These are phyloP conservation scores for Aphidius ervi DNA, from an alignment of 1,140 invertebrate species.

Conservation along the genomic window DNA sequence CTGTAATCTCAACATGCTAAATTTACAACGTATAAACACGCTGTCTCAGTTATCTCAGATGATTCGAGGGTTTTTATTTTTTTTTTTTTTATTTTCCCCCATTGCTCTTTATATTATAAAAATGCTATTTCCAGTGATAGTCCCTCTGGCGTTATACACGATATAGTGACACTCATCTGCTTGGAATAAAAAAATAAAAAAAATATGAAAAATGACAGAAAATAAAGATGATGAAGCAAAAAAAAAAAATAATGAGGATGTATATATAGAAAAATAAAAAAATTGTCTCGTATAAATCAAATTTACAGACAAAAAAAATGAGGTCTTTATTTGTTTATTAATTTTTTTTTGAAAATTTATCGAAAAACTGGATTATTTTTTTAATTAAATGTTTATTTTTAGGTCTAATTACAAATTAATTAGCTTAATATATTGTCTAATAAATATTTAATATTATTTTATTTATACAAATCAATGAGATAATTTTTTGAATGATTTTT, in stretches of 20 bases:
- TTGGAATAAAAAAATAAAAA: conserved; percentile 24
- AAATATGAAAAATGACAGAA: conserved; percentile 1
- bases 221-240: not conserved
- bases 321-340: too few species aligned
- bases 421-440: too few species aligned
- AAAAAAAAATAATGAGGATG: not conserved
- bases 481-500: too few species aligned
- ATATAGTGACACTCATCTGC: conserved; percentile 10
- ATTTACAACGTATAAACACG: conserved; percentile 38
- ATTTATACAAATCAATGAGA: too few species aligned
- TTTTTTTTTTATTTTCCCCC: not conserved
- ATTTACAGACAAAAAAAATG: too few species aligned
- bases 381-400: too few species aligned
- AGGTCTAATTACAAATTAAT: too few species aligned
- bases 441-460: too few species aligned
- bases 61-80: conserved; percentile 2
- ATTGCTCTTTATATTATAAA: conserved; percentile 24
- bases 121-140: conserved; percentile 4
- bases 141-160: conserved; percentile 11
- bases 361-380: too few species aligned
- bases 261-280: conserved; percentile 4
- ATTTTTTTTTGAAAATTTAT: too few species aligned
- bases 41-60: conserved; percentile 33
- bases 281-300: not conserved
- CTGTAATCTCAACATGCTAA: conserved; percentile 21